A percentile compares a stretch with the other conserved stretches of the same genome.
These are phyloP conservation scores for Stegana nigrithorax DNA, from an alignment of 2,888 invertebrate species.

Conservation along the genomic window DNA sequence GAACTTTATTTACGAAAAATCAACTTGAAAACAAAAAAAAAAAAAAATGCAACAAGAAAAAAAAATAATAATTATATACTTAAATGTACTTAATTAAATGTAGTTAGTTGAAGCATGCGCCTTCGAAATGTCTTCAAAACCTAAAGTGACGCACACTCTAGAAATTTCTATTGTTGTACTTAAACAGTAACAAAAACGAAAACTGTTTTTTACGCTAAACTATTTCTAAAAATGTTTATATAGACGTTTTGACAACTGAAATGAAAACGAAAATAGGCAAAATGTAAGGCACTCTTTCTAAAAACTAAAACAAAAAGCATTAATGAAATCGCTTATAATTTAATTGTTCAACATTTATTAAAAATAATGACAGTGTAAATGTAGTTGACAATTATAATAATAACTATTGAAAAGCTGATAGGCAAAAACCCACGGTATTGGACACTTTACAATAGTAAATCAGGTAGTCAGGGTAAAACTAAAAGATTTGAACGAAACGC, in stretches of 20 bases:
- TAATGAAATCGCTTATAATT: constrained; percentile 2
- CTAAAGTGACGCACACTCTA: constrained; percentile 5
- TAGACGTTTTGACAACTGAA: neutral
- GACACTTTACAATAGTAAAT: constrained; percentile 21
- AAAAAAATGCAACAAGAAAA: constrained; percentile 13
- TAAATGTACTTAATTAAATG: neutral
- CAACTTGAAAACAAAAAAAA: constrained; percentile 2
- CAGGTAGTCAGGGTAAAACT: constrained; percentile 47
- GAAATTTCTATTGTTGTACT: neutral
- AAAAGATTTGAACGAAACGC: constrained; percentile 6
- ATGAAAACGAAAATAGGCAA: neutral
- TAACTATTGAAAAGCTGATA: neutral
- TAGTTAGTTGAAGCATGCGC: constrained; percentile 7
- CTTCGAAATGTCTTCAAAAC: constrained; percentile 14
- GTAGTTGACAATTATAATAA: constrained; percentile 27
- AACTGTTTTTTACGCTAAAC: neutral
- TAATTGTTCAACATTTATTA: neutral
- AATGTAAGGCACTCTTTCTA: neutral
- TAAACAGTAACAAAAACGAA: neutral
- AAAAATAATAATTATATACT: neutral
- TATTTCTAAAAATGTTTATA: neutral
- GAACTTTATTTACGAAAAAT: constrained; percentile 20
- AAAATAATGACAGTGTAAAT: neutral
- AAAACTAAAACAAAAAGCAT: neutral
- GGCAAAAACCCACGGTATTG: neutral